Evolutionary conservation across 2,888 invertebrate species (phyloP).

Genomic region (Caenorhabditis drosophilae): DNA sequence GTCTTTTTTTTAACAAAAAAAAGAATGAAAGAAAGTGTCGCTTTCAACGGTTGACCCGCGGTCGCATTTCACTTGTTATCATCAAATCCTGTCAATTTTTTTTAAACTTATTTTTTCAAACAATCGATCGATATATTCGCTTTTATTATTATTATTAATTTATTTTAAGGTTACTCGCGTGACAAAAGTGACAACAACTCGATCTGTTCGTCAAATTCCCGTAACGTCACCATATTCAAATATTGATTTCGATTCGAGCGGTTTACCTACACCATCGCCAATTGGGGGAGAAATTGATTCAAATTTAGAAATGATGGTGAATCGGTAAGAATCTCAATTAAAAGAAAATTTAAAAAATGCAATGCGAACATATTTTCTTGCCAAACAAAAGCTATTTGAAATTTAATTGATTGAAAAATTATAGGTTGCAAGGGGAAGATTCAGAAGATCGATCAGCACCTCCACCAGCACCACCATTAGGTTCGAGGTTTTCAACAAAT

Average conservation of each 20-base stretch:
- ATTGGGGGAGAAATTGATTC: slow-evolving; percentile 30
- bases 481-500: slow-evolving; percentile 11
- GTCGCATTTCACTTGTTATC: too few relatives aligned
- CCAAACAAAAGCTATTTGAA: background rate
- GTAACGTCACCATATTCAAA: slow-evolving; percentile 61
- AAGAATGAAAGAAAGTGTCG: too few relatives aligned
- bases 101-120: too few relatives aligned
- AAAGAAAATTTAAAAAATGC: background rate
- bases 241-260: slow-evolving; percentile 65
- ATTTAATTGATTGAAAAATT: background rate
- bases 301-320: slow-evolving; percentile 19
- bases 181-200: slow-evolving; percentile 69
- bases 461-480: slow-evolving; percentile 43
- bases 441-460: slow-evolving; percentile 41
- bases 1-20: too few relatives aligned
- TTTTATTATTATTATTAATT: too few relatives aligned
- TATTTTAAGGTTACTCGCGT: slow-evolving; percentile 65
- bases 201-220: slow-evolving; percentile 66
- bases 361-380: too few relatives aligned
- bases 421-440: slow-evolving; percentile 28
- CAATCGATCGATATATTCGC: too few relatives aligned
- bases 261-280: slow-evolving; percentile 50
- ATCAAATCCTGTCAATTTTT: too few relatives aligned
- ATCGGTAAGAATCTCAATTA: background rate
- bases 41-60: too few relatives aligned